phyloP scores from a whole-genome alignment of 2,888 invertebrate genomes.

The Acrobasis suavella region DNA sequence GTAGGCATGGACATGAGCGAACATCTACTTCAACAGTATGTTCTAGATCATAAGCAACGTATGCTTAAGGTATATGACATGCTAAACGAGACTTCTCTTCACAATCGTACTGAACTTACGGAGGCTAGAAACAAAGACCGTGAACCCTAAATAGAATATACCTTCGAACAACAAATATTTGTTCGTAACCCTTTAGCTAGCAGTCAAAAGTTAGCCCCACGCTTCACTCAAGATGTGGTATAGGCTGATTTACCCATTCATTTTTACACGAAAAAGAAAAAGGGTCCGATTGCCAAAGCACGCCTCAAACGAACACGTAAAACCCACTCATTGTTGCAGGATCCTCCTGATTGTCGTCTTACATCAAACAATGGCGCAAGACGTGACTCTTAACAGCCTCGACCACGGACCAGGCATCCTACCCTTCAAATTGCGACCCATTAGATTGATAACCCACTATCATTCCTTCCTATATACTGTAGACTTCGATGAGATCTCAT shows the following conservation, averaged over 20 bases:
- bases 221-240: not conserved
- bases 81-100: too few relatives aligned
- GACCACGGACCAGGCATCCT: slow-evolving; percentile 23
- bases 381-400: slow-evolving; percentile 33
- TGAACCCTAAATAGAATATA: not conserved
- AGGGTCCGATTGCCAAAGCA: slow-evolving; percentile 33
- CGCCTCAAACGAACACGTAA: slow-evolving; percentile 35
- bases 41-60: too few relatives aligned
- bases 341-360: slow-evolving; percentile 16
- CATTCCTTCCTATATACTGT: slow-evolving; percentile 20
- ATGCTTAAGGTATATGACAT: too few relatives aligned
- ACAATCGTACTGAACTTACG: too few relatives aligned
- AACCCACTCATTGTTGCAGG: slow-evolving; percentile 35
- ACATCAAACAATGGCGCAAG: slow-evolving; percentile 26
- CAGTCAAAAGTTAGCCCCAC: slow-evolving; percentile 3
- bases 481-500: slow-evolving; percentile 5
- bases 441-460: slow-evolving; percentile 22
- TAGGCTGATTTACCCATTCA: slow-evolving; percentile 3
- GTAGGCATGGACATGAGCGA: too few relatives aligned
- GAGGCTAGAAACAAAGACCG: too few relatives aligned
- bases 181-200: not conserved
- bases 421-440: slow-evolving; percentile 23
- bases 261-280: slow-evolving; percentile 18
- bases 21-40: too few relatives aligned
- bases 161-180: not conserved